phyloP scores from a whole-genome alignment of 64 coral and sea anemone species.

The Anthopleura sola region DNA sequence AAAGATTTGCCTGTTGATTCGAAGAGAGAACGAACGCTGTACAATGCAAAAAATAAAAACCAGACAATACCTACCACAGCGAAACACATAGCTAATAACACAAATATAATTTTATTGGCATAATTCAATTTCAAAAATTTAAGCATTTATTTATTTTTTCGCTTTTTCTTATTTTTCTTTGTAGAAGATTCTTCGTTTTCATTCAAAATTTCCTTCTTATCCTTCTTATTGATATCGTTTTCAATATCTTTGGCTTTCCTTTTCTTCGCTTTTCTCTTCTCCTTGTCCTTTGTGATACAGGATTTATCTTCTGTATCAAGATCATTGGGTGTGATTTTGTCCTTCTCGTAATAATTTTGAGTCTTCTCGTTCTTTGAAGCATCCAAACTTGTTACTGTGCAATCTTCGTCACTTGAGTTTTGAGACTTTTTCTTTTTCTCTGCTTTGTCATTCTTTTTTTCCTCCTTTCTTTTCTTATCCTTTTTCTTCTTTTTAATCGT shows the following conservation, averaged over 20 bases:
- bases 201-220: neutral
- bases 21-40: too few species aligned
- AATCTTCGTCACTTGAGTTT: neutral
- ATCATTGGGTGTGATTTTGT: neutral
- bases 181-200: neutral
- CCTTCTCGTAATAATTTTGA: neutral
- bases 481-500: constrained; percentile 20
- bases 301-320: neutral
- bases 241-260: neutral
- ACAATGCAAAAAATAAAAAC: too few species aligned
- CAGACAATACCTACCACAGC: too few species aligned
- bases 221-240: neutral
- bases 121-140: neutral
- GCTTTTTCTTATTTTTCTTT: neutral
- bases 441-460: neutral
- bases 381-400: neutral
- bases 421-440: neutral
- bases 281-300: neutral
- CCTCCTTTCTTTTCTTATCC: neutral
- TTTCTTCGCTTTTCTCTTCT: neutral
- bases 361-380: neutral
- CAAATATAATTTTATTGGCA: too few species aligned
- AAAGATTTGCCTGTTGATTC: too few species aligned
- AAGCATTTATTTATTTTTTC: neutral
- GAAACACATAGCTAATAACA: too few species aligned